Evolutionary conservation across 2,113 vertebrate genomes (phyloP), one percentile per base, ranked within the genome.

Genomic region (Otolemur garnettii): DNA sequence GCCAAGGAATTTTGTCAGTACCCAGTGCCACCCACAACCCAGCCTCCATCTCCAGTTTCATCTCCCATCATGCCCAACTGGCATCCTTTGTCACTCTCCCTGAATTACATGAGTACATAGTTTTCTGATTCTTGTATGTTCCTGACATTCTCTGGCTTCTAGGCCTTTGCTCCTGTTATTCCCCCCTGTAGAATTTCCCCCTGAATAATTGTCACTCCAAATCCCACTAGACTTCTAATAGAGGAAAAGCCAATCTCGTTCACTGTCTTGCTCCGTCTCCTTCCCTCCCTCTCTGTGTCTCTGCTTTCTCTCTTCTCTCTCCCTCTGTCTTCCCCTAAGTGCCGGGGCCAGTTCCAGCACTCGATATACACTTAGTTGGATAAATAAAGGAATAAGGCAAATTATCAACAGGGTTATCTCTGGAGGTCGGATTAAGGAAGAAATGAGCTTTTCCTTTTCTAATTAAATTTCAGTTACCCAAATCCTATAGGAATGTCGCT

Each of bases 11-110:
- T 19, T 64, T 19, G 64, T 57, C 74, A 68, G n/a, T 9, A 5
- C 11, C 38, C 28, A 19, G 55, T 0, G 5, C n/a, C 12, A 5
- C 12, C 8, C 8, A 6, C 30, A 38, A 26, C 8, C 0, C 3
- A 8, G 33, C 14, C 19, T 42, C 78, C 11, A n/a, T 50, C 53
- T 33, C 62, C 33, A 38, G 26, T 19, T 62, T 26, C 21, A 13
- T 55, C 28, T 35, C 38, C 53, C 75, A 0, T 18, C 30, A n/a
- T 2, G 7, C 21, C 26, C n/a, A 5, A 21, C 6, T 5, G 13
- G 50, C 19, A 10, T 55, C 45, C n/a, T 13, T 38, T 13, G 19
- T 33, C 35, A 7, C 30, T 50, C 35, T 7, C 11, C 33, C 26
- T 15, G 53, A 60, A 6, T 14, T 38, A 5, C 26, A 5, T 64